These are phyloP conservation scores for Stenurella melanura DNA, from an alignment of 2,888 invertebrate species.

Conservation along the genomic window DNA sequence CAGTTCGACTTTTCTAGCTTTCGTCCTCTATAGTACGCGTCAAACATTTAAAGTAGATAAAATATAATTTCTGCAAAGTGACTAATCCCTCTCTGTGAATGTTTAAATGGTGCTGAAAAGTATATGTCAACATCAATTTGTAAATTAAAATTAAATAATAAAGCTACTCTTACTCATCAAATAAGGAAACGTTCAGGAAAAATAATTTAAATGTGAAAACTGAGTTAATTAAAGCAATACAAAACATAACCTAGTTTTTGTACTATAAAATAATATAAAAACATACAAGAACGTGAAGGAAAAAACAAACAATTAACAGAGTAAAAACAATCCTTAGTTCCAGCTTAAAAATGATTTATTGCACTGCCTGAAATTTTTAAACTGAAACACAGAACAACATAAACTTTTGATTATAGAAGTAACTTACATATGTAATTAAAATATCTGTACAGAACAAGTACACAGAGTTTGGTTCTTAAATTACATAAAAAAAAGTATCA, in stretches of 20 bases:
- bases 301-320: conserved; percentile 54
- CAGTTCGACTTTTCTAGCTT: background rate
- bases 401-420: conserved; percentile 51
- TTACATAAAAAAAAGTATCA: conserved; percentile 66
- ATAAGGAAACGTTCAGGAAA: conserved; percentile 46
- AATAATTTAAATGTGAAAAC: conserved; percentile 53
- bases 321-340: conserved; percentile 58
- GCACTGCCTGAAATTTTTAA: conserved; percentile 58
- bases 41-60: background rate
- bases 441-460: conserved; percentile 68
- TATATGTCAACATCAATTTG: conserved; percentile 66
- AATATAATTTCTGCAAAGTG: background rate
- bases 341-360: conserved; percentile 61
- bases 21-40: background rate
- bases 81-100: background rate
- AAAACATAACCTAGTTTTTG: conserved; percentile 65
- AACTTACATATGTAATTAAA: conserved; percentile 59
- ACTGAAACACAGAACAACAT: conserved; percentile 56
- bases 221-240: conserved; percentile 60
- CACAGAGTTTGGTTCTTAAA: conserved; percentile 67
- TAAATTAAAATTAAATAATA: conserved; percentile 45
- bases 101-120: conserved; percentile 45
- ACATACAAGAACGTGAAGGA: conserved; percentile 47
- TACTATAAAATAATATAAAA: conserved; percentile 66
- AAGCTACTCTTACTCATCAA: conserved; percentile 42